A percentile compares a stretch with the other conserved stretches of the same genome.
Conservation (phyloP, 1,140 invertebrate species). For the Orchestia grillus region DNA sequence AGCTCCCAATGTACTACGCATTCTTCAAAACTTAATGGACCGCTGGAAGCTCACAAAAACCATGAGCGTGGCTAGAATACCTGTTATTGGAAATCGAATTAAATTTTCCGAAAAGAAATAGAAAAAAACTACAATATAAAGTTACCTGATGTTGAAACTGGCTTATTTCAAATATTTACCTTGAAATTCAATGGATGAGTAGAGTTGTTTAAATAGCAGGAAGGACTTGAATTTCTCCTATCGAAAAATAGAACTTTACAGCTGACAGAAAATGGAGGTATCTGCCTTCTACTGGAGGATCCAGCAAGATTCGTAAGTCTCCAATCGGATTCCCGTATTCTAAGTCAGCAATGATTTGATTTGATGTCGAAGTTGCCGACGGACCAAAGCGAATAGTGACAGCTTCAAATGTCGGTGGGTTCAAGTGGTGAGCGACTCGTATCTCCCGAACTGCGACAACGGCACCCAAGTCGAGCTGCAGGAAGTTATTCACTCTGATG, state of each 20-base stretch:
- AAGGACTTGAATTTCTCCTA: not conserved
- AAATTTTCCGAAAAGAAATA: not conserved
- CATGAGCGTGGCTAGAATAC: too few species aligned
- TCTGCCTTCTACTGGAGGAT: not conserved
- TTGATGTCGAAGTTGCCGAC: not conserved
- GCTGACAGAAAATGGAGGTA: not conserved
- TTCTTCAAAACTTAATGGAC: too few species aligned
- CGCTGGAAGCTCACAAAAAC: too few species aligned
- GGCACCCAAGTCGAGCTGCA: not conserved
- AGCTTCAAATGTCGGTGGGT: not conserved
- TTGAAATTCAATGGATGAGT: not conserved
- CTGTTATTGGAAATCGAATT: not conserved
- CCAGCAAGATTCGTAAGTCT: not conserved
- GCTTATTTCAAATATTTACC: not conserved
- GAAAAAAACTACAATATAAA: not conserved
- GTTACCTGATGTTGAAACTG: not conserved
- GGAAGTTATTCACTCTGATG: not conserved
- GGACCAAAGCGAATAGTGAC: slow-evolving; percentile 1
- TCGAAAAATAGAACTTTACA: not conserved
- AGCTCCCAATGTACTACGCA: too few species aligned
- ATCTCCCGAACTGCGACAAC: not conserved
- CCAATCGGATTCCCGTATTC: not conserved
- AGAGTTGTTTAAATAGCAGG: not conserved
- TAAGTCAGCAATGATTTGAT: not conserved
- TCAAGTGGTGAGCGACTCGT: not conserved